phyloP scores from a whole-genome alignment of 2,888 invertebrate species.

The Sphaerophoria rueppellii region DNA sequence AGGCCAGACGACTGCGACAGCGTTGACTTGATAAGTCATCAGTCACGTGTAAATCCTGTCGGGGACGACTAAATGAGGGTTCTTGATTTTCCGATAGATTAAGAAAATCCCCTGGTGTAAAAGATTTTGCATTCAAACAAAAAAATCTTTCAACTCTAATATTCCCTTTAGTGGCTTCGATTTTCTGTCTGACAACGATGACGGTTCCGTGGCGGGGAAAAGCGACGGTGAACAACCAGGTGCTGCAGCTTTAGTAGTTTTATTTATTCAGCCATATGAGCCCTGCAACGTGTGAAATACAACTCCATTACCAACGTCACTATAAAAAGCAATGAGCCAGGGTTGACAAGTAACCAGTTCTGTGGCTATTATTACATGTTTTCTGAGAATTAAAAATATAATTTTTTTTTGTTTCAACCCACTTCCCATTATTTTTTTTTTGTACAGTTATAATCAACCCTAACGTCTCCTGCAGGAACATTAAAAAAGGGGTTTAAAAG shows the following conservation, averaged over 20 bases:
- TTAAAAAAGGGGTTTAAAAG: background rate
- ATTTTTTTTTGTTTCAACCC: constrained; percentile 24
- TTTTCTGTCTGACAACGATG: background rate
- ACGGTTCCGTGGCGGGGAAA: background rate
- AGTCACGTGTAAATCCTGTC: no score
- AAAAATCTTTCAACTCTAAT: constrained; percentile 54
- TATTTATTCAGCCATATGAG: constrained; percentile 55
- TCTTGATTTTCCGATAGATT: constrained; percentile 22
- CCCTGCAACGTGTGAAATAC: constrained; percentile 2
- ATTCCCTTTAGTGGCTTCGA: constrained; percentile 45
- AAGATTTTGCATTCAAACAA: background rate
- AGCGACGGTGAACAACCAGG: no score
- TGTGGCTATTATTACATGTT: constrained; percentile 58
- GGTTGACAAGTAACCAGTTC: constrained; percentile 48
- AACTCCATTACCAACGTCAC: constrained; percentile 1
- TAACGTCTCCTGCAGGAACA: background rate
- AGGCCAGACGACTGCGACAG: no score
- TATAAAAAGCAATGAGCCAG: constrained; percentile 38
- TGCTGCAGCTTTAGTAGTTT: constrained; percentile 27
- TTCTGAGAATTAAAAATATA: constrained; percentile 30
- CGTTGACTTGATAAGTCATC: no score
- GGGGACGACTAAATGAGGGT: constrained; percentile 30
- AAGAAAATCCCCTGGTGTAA: background rate
- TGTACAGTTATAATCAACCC: background rate
- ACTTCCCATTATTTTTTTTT: background rate